These are phyloP conservation scores for Meiosimyza decipiens DNA, from an alignment of 2,888 invertebrate genomes.

Conservation along the genomic window DNA sequence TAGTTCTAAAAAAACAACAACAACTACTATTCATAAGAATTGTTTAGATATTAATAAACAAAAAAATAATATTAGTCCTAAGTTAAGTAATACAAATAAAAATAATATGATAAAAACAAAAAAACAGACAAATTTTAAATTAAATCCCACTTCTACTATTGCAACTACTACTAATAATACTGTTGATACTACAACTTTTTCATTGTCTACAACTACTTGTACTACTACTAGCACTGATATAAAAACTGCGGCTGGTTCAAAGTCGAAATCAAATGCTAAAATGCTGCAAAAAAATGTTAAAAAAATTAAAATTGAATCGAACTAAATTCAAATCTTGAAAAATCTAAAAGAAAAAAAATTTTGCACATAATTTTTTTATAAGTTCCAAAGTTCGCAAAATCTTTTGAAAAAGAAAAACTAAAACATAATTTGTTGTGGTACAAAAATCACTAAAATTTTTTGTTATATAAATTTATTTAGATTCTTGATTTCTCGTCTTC, in stretches of 20 bases:
- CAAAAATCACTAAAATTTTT: too few species aligned
- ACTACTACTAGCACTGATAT: conserved; percentile 21
- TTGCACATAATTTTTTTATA: too few species aligned
- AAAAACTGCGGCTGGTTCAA: too few species aligned
- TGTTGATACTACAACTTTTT: conserved; percentile 34
- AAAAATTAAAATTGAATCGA: too few species aligned
- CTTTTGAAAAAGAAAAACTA: too few species aligned
- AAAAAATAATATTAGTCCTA: conserved; percentile 37
- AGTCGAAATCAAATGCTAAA: conserved; percentile 15
- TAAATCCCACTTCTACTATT: conserved; percentile 28
- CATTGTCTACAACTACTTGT: conserved; percentile 36
- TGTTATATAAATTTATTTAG: too few species aligned
- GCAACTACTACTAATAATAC: conserved; percentile 28
- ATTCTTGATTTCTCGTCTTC: too few species aligned
- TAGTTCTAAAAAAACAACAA: conserved; percentile 19
- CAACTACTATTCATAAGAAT: conserved; percentile 34
- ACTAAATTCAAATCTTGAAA: too few species aligned
- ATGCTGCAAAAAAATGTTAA: conserved; percentile 4
- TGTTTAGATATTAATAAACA: conserved; percentile 36
- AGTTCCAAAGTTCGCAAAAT: too few species aligned
- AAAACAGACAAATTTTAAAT: conserved; percentile 33
- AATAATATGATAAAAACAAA: conserved; percentile 40
- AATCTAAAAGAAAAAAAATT: too few species aligned
- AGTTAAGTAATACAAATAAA: conserved; percentile 46
- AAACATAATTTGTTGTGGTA: too few species aligned